Evolutionary conservation across 2,888 invertebrate species (phyloP).

Genomic region (Tetramorium bicarinatum): DNA sequence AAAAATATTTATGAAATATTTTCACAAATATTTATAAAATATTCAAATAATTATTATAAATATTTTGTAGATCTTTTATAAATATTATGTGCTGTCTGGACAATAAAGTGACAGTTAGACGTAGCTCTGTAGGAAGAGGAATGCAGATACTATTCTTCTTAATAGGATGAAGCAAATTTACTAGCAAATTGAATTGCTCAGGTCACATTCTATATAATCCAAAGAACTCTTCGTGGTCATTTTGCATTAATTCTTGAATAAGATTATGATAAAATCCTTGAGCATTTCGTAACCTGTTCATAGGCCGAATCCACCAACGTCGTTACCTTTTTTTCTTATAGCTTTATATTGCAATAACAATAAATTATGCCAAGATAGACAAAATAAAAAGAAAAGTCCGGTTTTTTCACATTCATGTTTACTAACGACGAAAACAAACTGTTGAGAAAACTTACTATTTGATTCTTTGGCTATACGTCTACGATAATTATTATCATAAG

Average conservation of each 20-base stretch:
- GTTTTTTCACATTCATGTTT: background rate
- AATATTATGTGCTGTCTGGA: too few species aligned
- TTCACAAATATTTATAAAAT: too few species aligned
- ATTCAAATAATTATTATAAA: too few species aligned
- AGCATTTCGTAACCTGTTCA: background rate
- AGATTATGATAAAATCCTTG: background rate
- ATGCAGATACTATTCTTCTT: conserved; percentile 1
- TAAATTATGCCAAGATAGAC: background rate
- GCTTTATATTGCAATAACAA: too few species aligned
- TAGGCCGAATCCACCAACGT: background rate
- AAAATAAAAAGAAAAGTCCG: background rate
- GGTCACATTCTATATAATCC: background rate
- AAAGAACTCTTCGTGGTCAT: conserved; percentile 3
- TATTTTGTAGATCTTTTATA: too few species aligned
- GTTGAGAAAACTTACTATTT: background rate
- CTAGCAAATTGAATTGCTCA: background rate
- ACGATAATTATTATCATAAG: too few species aligned
- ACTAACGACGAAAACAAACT: too few species aligned
- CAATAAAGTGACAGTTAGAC: too few species aligned
- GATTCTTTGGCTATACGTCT: too few species aligned
- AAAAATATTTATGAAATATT: too few species aligned
- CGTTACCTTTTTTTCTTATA: background rate
- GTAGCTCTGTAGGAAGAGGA: background rate
- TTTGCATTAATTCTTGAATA: background rate
- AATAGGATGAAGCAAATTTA: conserved; percentile 9